Base-by-base conservation (phyloP, 2,888 invertebrate species). In the Cyclophora punctaria region DNA sequence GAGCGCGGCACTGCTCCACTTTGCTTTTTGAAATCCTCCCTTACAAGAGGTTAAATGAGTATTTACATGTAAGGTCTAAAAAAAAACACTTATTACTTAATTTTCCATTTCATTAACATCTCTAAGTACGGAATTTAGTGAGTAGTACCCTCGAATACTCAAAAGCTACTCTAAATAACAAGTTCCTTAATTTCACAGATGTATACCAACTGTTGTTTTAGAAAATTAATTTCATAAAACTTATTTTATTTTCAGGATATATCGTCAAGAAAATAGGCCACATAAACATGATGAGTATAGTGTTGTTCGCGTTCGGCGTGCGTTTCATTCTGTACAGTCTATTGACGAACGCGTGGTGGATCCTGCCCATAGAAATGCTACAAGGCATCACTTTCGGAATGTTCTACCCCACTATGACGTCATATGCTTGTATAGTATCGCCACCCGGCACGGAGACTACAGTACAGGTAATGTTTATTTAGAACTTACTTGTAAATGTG, bases 371-470 rank as follows among this genome's bases (percentile, higher is more conserved):
- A 48, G 98, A 98, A 78, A 76, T 96, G 55, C 81, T 95, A 5
- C 96, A 98, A 78, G 97, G 98, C 0, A 83, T 97, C 34, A 96
- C 97, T 0, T 95, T 95, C 73, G 97, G 97, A 33, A 90, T 97
- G 72, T 95, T 95, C 67, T 97, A 95, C 76, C 92, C 96, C 0
- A 93, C 95, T 5, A 95, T 96, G 95, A 93, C 96, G 20, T 95
- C 96, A 0, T 97, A 96, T 78, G 96, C 96, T 0, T 95, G 93
- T 70, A 91, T 94, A 55, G 91, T 95, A 1, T 93, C 96, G 2
- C 95, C 96, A 2, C 91, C 93, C 0, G 96, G 96, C 5, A 95
- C 95, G 0, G 95, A 95, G 78, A 95, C 96, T 0, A 96, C 97
- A 7, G 92, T 96, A 68, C 96, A 96, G 90, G 93, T 93, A 77